Conservation (phyloP, 35 echinoderm and acorn worm genomes). For the Strongylocentrotus purpuratus region DNA sequence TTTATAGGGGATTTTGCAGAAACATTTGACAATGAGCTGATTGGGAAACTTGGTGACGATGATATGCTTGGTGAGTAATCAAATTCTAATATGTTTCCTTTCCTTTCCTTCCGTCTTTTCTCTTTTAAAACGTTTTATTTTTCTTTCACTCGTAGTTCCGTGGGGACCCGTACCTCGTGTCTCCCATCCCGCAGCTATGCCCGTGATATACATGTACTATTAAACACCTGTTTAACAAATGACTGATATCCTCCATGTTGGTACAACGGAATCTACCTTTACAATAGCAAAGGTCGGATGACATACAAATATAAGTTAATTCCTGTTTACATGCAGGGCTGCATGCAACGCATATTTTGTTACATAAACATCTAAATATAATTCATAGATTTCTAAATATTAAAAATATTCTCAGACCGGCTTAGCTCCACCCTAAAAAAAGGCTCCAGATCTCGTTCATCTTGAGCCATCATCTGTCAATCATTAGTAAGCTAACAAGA, state of each 20-base stretch:
- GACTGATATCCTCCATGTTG: too few relatives aligned
- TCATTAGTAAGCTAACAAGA: too few relatives aligned
- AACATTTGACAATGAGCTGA: background rate
- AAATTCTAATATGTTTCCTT: background rate
- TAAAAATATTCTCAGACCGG: too few relatives aligned
- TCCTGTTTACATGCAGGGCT: too few relatives aligned
- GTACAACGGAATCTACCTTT: too few relatives aligned
- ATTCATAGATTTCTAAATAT: too few relatives aligned
- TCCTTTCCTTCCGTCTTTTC: background rate
- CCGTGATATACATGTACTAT: background rate
- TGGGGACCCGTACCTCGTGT: slow-evolving; percentile 59
- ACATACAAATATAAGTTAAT: slow-evolving; percentile 13
- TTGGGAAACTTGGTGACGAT: background rate
- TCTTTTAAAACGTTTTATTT: background rate
- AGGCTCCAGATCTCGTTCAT: too few relatives aligned
- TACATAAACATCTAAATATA: too few relatives aligned
- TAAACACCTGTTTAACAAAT: too few relatives aligned
- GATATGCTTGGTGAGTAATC: background rate
- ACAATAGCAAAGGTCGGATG: slow-evolving; percentile 55
- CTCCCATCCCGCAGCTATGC: slow-evolving; percentile 48
- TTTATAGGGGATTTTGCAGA: background rate
- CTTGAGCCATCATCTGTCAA: too few relatives aligned
- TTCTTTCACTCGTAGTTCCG: slow-evolving; percentile 49
- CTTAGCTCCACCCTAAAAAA: too few relatives aligned
- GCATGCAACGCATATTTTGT: too few relatives aligned